These are phyloP conservation scores for Synergus umbraculus DNA, from an alignment of 2,888 invertebrate species.

Conservation along the genomic window DNA sequence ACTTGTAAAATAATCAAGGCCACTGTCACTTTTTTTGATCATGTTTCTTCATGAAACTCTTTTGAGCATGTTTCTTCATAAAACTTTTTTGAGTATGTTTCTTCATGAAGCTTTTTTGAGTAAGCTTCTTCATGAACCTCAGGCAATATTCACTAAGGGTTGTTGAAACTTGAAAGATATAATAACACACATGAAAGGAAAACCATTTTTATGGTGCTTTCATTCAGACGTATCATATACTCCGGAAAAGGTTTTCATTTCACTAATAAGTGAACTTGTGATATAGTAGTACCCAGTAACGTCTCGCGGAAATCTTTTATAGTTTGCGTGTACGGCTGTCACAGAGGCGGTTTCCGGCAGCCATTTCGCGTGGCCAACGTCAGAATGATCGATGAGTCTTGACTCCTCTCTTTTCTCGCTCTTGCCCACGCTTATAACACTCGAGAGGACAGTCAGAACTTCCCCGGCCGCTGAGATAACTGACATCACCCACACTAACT, in stretches of 20 bases:
- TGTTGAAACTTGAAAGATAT: too few relatives aligned
- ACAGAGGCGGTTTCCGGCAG: conserved; percentile 61
- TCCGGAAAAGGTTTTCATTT: neutral
- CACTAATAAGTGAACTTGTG: conserved; percentile 7
- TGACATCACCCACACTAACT: neutral
- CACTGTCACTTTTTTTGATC: too few relatives aligned
- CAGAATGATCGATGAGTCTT: conserved; percentile 61
- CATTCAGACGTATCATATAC: neutral
- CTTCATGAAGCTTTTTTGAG: too few relatives aligned
- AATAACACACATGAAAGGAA: too few relatives aligned
- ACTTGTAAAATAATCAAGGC: too few relatives aligned
- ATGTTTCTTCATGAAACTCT: too few relatives aligned
- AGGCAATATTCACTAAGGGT: too few relatives aligned
- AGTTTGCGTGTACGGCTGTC: conserved; percentile 67
- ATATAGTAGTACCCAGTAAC: neutral
- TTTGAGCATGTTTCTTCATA: too few relatives aligned
- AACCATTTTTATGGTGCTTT: too few relatives aligned
- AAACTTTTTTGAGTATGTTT: too few relatives aligned
- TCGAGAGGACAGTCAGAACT: neutral
- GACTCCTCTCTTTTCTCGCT: conserved; percentile 53
- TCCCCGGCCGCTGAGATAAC: neutral
- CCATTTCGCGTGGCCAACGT: conserved; percentile 55
- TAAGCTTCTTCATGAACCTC: too few relatives aligned
- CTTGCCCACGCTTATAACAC: conserved; percentile 11
- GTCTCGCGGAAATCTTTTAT: conserved; percentile 63